Evolutionary conservation across 1,140 invertebrate species (phyloP), one percentile per base, ranked within the genome.

Genomic region (Hylaeus volcanicus): DNA sequence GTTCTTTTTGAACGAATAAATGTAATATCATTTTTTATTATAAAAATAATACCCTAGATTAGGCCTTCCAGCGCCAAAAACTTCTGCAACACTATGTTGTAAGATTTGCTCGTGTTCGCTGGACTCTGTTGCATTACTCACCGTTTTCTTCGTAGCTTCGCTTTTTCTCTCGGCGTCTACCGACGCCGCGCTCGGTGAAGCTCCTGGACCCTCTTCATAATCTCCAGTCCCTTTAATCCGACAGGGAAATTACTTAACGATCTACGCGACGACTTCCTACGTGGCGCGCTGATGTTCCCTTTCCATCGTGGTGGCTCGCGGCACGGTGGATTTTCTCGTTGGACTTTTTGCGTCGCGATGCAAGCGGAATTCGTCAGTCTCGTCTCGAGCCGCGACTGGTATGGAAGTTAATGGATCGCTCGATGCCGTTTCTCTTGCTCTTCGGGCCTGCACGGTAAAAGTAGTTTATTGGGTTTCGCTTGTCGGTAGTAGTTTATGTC

Each of bases 221-320:
- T 77, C 68, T 73, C 26, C 68, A 64, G 71, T 15, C 56, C 14
- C 41, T 51, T 68, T 74, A 82, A 86, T 86, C 74, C 82, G 60
- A 65, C 64, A 73, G 48, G 39, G 72, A 82, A 84, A 87, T 87
- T 87, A 82, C 78, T 87, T 82, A 84, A 87, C 79, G 48, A 81
- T 60, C 70, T 45, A 26, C 26, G 39, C 61, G 39, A 53, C 15
- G 41, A n/a, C 69, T 86, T 83, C 51, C 76, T 83, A 63, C 5
- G 39, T 61, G 14, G 14, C n/a, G 26, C n/a, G 4, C 15, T 43
- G 48, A 26, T 63, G 43, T 71, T 58, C 37, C 41, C 73, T 12
- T 63, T 60, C 1, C 11, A 61, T 83, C 14, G 58, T 43, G 64
- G 63, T 43, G 53, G 26, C 55, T 56, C 56, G 26, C 37, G 56